These are phyloP conservation scores for Watsonalla binaria DNA, from an alignment of 2,888 invertebrate genomes.

Conservation along the genomic window DNA sequence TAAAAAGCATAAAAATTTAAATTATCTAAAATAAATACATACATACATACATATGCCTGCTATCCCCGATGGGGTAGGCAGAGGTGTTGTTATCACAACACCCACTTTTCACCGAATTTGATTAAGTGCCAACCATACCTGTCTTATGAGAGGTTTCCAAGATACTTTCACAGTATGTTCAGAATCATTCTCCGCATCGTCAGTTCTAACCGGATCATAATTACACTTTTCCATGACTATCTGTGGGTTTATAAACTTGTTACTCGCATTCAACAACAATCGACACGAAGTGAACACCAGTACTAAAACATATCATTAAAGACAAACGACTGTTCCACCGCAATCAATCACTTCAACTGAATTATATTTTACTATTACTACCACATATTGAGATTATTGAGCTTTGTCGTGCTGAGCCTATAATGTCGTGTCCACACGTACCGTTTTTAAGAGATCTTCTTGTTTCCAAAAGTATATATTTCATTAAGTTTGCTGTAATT, in stretches of 20 bases:
- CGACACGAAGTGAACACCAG: neutral
- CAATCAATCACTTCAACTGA: constrained; percentile 8
- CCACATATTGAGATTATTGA: constrained; percentile 14
- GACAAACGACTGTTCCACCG: neutral
- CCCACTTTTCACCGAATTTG: too few relatives aligned
- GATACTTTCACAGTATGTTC: constrained; percentile 9
- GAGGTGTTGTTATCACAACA: too few relatives aligned
- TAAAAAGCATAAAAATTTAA: too few relatives aligned
- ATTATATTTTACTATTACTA: constrained; percentile 16
- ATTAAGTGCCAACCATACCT: too few relatives aligned
- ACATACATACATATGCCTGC: too few relatives aligned
- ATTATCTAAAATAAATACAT: too few relatives aligned
- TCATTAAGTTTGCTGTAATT: too few relatives aligned
- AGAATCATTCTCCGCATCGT: neutral
- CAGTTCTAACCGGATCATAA: constrained; percentile 1
- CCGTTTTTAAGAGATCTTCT: too few relatives aligned
- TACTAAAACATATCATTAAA: neutral
- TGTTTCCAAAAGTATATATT: too few relatives aligned
- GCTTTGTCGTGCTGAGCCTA: constrained; percentile 13
- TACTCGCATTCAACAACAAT: neutral
- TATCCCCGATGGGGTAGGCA: too few relatives aligned
- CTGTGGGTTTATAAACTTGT: neutral
- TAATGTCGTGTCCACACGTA: too few relatives aligned
- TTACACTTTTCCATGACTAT: constrained; percentile 1
- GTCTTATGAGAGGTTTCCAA: constrained; percentile 15